These are phyloP conservation scores for Corydoras sp. DNA, from an alignment of 2,113 vertebrate species.

Conservation along the genomic window DNA sequence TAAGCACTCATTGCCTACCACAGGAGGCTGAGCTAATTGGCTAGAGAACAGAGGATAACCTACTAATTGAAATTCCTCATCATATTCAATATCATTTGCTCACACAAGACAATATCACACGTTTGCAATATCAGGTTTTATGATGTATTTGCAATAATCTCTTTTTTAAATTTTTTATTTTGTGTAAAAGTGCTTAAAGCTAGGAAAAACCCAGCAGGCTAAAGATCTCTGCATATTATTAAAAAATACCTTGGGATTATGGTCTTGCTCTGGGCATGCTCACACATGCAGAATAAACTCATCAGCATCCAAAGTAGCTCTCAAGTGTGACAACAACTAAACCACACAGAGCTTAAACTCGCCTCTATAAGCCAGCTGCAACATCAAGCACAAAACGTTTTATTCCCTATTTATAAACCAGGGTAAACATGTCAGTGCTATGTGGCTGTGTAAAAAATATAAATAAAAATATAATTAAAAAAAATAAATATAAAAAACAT, in stretches of 20 bases:
- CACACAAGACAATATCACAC: slow-evolving; percentile 12
- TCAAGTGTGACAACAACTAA: slow-evolving; percentile 5
- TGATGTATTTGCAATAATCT: background rate
- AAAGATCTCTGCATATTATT: background rate
- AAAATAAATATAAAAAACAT: no score
- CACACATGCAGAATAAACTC: slow-evolving; percentile 31
- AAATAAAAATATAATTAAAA: no score
- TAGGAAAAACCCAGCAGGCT: slow-evolving; percentile 1
- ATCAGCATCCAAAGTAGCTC: slow-evolving; percentile 25
- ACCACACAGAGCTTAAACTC: slow-evolving; percentile 11
- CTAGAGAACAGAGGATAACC: slow-evolving; percentile 27
- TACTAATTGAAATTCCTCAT: slow-evolving; percentile 37
- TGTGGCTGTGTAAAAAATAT: no score
- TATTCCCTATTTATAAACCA: background rate
- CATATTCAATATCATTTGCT: slow-evolving; percentile 11
- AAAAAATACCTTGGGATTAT: slow-evolving; percentile 26
- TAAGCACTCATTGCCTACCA: slow-evolving; percentile 14
- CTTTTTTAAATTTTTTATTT: background rate
- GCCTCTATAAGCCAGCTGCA: slow-evolving; percentile 14
- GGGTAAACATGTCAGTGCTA: no score
- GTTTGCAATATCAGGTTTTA: slow-evolving; percentile 20
- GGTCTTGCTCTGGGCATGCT: slow-evolving; percentile 14
- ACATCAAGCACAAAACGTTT: slow-evolving; percentile 12
- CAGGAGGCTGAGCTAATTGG: slow-evolving; percentile 35
- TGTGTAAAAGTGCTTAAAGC: slow-evolving; percentile 5